Base-by-base conservation (phyloP, 2,113 vertebrate genomes). In the Puntigrus tetrazona region DNA sequence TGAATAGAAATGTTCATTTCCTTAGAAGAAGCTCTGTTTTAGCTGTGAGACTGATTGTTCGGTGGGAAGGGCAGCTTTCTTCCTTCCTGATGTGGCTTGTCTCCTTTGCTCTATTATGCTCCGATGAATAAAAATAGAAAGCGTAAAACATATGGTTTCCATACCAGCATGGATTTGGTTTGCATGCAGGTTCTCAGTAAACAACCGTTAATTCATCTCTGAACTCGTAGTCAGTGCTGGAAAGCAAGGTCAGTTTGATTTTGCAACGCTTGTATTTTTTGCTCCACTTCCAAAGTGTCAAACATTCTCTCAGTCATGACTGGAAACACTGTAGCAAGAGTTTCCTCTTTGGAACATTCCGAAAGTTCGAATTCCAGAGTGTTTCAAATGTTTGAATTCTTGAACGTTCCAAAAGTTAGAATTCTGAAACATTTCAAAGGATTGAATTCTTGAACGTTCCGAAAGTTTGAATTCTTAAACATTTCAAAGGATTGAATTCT, bases 61-160 rank as follows among this genome's bases (percentile, higher is more conserved):
- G 73, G n/a, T 84, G 76, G 79, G 81, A 86, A 80, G 67, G 81
- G 82, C 45, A 75, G 43, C 82, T 83, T 82, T 36, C 77, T 84
- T 87, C 86, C 86, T 86, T 76, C 72, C 61, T 67, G 67, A 82
- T 59, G n/a, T 16, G 47, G 25, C 9, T 14, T 50, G 76, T 78
- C n/a, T 41, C n/a, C 65, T 81, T 52, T 81, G 83, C 59, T 74
- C 61, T 70, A 74, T 85, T 78, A 89, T 47, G 43, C 20, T 22
- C 10, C 55, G 29, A n/a, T 50, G 34, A 22, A 38, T 38, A 38
- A 38, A 38, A 70, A 70, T 38, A 22, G 31, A 38, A n/a, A n/a
- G 34, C 6, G 20, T 31, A 45, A 50, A 50, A 31, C 13, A 20
- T 76, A 55, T 13, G 29, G 9, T 52, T 76, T 76, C 47, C 27